Evolutionary conservation across 2,797 vertebrate species (phyloP).

Genomic region (Argyrosomus regius): DNA sequence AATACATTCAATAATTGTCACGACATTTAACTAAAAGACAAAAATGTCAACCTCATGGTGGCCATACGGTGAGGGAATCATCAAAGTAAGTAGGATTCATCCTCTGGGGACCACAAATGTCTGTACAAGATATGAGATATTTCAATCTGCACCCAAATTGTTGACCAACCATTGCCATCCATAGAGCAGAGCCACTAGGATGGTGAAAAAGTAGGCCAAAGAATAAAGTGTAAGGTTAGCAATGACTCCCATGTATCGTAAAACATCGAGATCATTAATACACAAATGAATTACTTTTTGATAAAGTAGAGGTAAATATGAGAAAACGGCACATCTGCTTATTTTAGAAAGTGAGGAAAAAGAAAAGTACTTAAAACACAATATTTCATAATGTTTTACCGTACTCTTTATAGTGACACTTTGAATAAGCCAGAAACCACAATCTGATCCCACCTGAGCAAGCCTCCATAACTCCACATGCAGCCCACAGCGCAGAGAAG

Average conservation of each 20-base stretch:
- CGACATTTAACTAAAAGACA: not conserved
- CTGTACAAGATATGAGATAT: not conserved
- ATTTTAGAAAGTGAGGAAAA: not conserved
- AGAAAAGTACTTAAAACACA: not conserved
- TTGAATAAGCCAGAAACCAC: constrained; percentile 52
- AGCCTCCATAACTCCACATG: constrained; percentile 45
- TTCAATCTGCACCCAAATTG: not conserved
- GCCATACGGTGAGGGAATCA: not conserved
- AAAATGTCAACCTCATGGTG: not conserved
- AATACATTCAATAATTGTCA: not conserved
- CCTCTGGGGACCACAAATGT: not conserved
- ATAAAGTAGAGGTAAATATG: not conserved
- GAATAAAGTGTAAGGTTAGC: not conserved
- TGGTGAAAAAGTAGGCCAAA: not conserved
- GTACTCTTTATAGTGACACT: constrained; percentile 45
- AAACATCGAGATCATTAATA: not conserved
- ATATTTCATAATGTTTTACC: constrained; percentile 26
- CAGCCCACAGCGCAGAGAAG: constrained; percentile 41
- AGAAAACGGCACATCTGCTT: not conserved
- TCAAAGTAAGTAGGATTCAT: not conserved
- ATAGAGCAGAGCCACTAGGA: not conserved
- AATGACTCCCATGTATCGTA: not conserved
- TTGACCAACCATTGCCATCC: not conserved
- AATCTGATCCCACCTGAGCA: constrained; percentile 53
- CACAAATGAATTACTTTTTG: not conserved